Conservation (phyloP, 2,113 vertebrate genomes). For the Pseudorasbora parva region DNA sequence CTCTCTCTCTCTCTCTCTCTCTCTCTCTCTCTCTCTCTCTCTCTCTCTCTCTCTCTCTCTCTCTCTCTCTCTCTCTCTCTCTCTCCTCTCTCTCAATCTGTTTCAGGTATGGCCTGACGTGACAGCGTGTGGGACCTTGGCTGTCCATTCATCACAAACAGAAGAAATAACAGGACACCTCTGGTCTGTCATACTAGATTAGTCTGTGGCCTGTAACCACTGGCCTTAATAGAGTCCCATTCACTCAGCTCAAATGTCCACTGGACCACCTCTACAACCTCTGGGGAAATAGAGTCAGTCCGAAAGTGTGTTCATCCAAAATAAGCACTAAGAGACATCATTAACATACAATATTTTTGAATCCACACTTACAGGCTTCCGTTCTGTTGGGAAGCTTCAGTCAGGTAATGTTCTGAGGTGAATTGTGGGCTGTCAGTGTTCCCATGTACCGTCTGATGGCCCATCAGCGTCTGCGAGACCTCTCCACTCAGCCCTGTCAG, state of each 20-base stretch:
- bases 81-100: constrained; percentile 80
- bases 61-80: no score
- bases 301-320: constrained; percentile 40
- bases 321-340: neutral
- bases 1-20: no score
- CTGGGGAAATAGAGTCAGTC: constrained; percentile 51
- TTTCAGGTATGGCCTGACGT: constrained; percentile 76
- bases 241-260: constrained; percentile 69
- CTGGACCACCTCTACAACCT: constrained; percentile 71
- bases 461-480: constrained; percentile 33
- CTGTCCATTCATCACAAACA: constrained; percentile 76
- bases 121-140: constrained; percentile 74
- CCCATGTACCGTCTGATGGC: constrained; percentile 36
- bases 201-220: constrained; percentile 79
- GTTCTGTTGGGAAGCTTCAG: neutral
- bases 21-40: no score
- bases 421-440: constrained; percentile 41
- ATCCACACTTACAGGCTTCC: neutral
- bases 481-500: constrained; percentile 36
- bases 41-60: no score
- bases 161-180: constrained; percentile 80
- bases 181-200: constrained; percentile 81
- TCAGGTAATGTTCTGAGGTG: constrained; percentile 34
- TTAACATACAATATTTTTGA: neutral
- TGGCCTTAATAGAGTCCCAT: constrained; percentile 77